Evolutionary conservation across 1,140 invertebrate species (phyloP).

Genomic region (Daktulosphaira vitifoliae): DNA sequence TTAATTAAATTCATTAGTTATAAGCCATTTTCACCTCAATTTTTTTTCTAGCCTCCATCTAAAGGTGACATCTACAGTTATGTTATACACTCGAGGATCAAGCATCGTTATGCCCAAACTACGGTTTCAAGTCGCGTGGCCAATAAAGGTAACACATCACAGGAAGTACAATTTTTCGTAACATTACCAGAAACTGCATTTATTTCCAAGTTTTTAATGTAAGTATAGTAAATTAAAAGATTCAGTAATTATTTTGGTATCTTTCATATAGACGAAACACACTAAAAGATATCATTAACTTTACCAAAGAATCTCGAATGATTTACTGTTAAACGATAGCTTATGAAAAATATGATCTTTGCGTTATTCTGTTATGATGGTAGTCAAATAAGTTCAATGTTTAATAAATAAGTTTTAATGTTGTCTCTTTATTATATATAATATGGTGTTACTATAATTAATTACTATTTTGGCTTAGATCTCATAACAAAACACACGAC

Average conservation of each 20-base stretch:
- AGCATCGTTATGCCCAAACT: constrained; percentile 53
- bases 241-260: neutral
- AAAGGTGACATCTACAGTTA: constrained; percentile 45
- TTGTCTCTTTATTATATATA: neutral
- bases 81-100: constrained; percentile 49
- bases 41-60: neutral
- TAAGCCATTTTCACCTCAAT: too few relatives aligned
- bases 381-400: neutral
- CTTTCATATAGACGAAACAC: neutral
- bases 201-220: constrained; percentile 57
- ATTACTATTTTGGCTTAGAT: neutral
- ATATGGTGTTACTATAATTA: too few relatives aligned
- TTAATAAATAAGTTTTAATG: neutral
- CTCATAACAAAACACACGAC: neutral
- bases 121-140: constrained; percentile 50
- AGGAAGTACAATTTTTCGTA: constrained; percentile 53
- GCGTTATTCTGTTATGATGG: too few relatives aligned
- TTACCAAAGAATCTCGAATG: neutral
- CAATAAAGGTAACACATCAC: constrained; percentile 49
- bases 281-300: neutral
- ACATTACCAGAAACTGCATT: constrained; percentile 56
- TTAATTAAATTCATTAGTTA: too few relatives aligned
- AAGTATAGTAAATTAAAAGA: constrained; percentile 37
- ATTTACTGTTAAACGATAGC: too few relatives aligned
- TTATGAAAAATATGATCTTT: too few relatives aligned